Percentiles rank a stretch among this genome's conserved stretches.
Evolutionary conservation across 2,113 vertebrate genomes (phyloP).

Genomic region (Pollimyrus isidori): DNA sequence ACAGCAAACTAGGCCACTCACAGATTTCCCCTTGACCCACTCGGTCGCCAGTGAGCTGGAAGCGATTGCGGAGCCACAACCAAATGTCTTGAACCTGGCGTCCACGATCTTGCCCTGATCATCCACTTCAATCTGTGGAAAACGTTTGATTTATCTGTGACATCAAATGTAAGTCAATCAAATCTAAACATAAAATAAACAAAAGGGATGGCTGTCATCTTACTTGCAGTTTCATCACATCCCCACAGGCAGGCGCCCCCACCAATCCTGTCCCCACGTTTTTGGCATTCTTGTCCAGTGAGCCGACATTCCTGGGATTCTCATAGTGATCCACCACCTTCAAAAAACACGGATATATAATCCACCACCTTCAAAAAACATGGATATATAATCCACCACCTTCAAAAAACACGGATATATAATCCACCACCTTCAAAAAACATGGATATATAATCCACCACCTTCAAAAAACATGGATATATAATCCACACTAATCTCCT

Average conservation of each 20-base stretch:
- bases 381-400: slow-evolving; percentile 42
- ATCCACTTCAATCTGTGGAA: slow-evolving; percentile 74
- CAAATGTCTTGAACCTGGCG: slow-evolving; percentile 87
- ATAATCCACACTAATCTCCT: background rate
- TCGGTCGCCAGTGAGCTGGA: slow-evolving; percentile 87
- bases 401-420: slow-evolving; percentile 36
- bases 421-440: slow-evolving; percentile 70
- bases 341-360: background rate
- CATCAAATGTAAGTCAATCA: background rate
- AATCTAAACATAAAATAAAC: background rate
- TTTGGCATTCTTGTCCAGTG: slow-evolving; percentile 76
- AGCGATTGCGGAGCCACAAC: slow-evolving; percentile 87
- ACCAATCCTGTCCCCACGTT: slow-evolving; percentile 94
- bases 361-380: slow-evolving; percentile 59
- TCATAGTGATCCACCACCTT: slow-evolving; percentile 92
- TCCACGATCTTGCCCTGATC: slow-evolving; percentile 78
- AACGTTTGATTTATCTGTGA: background rate
- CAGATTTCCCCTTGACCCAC: slow-evolving; percentile 97
- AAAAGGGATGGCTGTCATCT: background rate
- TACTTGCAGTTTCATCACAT: slow-evolving; percentile 97
- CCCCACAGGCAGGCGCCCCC: slow-evolving; percentile 89
- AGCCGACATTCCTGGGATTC: slow-evolving; percentile 90
- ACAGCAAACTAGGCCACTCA: slow-evolving; percentile 46
- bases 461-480: slow-evolving; percentile 53
- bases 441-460: slow-evolving; percentile 30